Base-by-base conservation (phyloP, 2,797 vertebrate species). In the Pangasius djambal region DNA sequence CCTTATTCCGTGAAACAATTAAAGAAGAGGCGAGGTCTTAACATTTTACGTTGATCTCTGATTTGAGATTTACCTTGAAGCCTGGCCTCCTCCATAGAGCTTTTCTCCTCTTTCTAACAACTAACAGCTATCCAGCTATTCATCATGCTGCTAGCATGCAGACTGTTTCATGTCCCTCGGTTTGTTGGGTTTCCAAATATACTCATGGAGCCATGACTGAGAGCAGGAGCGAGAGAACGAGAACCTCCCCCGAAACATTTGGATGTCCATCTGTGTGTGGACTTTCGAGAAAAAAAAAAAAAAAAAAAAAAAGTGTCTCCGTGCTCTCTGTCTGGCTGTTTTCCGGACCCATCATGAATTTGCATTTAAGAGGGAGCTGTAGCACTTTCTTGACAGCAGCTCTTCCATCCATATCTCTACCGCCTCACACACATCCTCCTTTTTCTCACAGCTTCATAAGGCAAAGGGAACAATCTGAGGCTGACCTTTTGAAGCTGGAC, bases 171-270 rank as follows among this genome's bases (percentile, higher is more conserved):
- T 79, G 65, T 88, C 89, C 85, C 63, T 84, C 74, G 89, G 78
- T 91, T 88, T 89, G 90, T 88, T 87, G 83, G 84, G 85, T 90
- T 91, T 91, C 90, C 85, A 90, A 90, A 90, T 89, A 91, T 90
- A 90, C 89, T 61, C 90, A 87, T 87, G 89, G 85, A 86, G 86
- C 88, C 89, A 86, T 86, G 85, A 88, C 87, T 85, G 65, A 89
- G 89, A 91, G 88, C 85, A 63, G 85, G 48, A 88, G 78, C 28
- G 75, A 89, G 13, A 75, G 4, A 90, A 87, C 74, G 69, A 88
- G 79, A 63, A 70, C 89, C 90, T 91, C 92, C 92, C 88, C 91
- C 90, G 90, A 92, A 93, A 92, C 88, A 91, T 92, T 93, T 93
- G 90, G 91, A 91, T 67, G 87, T 91, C 91, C 91, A 91, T 93